Conservation (phyloP, 2,888 invertebrate species). For the Onchidella celtica region DNA sequence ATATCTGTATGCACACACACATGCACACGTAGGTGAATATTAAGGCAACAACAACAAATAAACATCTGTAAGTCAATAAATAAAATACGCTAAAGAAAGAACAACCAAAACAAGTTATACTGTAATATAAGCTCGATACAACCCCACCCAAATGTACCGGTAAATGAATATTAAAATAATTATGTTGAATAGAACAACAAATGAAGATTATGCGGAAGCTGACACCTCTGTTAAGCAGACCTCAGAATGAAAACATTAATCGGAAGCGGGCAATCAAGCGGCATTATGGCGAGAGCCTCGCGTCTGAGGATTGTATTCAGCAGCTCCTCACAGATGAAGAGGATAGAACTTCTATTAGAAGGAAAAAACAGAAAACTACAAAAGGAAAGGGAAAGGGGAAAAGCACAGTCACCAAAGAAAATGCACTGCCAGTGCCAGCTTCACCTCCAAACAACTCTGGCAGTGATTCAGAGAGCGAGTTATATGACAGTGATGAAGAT, state of each 20-base stretch:
- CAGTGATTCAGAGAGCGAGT: neutral
- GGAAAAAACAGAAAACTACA: neutral
- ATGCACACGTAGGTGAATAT: too few species aligned
- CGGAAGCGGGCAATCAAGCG: conserved; percentile 8
- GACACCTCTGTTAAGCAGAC: conserved; percentile 12
- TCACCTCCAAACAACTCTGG: neutral
- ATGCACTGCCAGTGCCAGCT: neutral
- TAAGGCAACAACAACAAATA: too few species aligned
- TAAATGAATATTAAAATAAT: too few species aligned
- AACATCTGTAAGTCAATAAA: too few species aligned
- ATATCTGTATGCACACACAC: too few species aligned
- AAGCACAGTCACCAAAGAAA: neutral
- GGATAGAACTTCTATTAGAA: neutral
- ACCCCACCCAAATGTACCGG: too few species aligned
- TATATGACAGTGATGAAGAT: conserved; percentile 18
- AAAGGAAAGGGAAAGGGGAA: conserved; percentile 8
- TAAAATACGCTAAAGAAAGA: too few species aligned
- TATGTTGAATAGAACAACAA: too few species aligned
- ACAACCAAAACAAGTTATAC: too few species aligned
- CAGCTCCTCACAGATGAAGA: conserved; percentile 1
- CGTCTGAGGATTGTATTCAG: conserved; percentile 24
- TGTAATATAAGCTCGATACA: too few species aligned
- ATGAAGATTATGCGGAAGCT: conserved; percentile 31
- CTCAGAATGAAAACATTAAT: neutral
- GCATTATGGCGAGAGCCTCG: conserved; percentile 41